Evolutionary conservation across 2,113 vertebrate species (phyloP).

Genomic region (Saguinus midas): DNA sequence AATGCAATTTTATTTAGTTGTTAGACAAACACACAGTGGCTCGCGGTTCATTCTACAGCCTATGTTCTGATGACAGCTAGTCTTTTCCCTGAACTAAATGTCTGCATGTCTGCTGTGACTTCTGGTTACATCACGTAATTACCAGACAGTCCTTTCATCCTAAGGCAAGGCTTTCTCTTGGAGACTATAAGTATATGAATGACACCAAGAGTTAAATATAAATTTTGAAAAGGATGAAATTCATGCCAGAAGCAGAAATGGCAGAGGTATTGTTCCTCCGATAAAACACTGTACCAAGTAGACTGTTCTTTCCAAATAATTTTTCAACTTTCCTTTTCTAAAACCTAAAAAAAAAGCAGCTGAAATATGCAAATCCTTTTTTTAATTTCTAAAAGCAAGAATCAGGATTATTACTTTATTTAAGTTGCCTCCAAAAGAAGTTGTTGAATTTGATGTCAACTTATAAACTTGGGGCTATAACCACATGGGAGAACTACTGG

Average conservation of each 20-base stretch:
- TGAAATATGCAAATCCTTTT: not conserved
- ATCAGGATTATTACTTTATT: not conserved
- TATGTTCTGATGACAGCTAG: not conserved
- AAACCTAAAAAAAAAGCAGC: not conserved
- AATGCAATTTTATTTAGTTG: slow-evolving; percentile 44
- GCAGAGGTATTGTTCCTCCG: not conserved
- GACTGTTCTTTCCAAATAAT: not conserved
- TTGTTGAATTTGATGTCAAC: not conserved
- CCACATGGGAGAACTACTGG: not conserved
- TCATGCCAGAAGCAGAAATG: slow-evolving; percentile 2
- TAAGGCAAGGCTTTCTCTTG: not conserved
- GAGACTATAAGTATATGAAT: not conserved
- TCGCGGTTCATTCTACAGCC: slow-evolving; percentile 21
- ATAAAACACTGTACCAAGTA: not conserved
- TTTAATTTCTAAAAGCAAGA: slow-evolving; percentile 8
- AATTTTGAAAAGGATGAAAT: slow-evolving; percentile 12
- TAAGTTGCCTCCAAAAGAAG: not conserved
- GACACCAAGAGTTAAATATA: slow-evolving; percentile 17
- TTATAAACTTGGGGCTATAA: slow-evolving; percentile 1
- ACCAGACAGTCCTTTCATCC: not conserved
- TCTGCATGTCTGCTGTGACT: not conserved
- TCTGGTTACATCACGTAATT: not conserved
- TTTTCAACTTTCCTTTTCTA: slow-evolving; percentile 21
- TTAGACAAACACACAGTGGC: slow-evolving; percentile 29
- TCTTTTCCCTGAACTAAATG: slow-evolving; percentile 14